Evolutionary conservation across 2,797 vertebrate species (phyloP).

Genomic region (Urocyon cinereoargenteus): DNA sequence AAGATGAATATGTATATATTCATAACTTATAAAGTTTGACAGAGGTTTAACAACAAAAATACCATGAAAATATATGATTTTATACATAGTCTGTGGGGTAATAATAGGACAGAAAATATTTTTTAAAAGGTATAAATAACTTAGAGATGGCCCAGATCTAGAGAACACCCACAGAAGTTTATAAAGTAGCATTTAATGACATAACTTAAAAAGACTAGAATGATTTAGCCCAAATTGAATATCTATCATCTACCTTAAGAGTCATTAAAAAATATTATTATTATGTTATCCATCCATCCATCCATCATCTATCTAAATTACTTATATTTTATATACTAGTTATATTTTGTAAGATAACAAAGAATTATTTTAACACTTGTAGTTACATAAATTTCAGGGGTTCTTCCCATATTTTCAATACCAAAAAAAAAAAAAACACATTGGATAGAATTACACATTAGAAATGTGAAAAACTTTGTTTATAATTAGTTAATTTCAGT

Average conservation of each 20-base stretch:
- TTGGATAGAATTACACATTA: neutral
- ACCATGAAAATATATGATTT: neutral
- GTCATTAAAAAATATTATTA: no score
- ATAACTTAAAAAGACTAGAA: slow-evolving; percentile 7
- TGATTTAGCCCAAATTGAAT: slow-evolving; percentile 4
- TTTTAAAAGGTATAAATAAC: neutral
- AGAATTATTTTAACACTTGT: slow-evolving; percentile 6
- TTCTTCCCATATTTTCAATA: neutral
- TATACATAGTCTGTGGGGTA: neutral
- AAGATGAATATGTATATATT: neutral
- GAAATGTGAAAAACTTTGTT: neutral
- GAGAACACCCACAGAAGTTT: neutral
- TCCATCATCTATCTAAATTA: neutral
- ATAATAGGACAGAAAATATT: neutral
- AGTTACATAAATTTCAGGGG: neutral
- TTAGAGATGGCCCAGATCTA: neutral
- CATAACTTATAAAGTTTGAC: neutral
- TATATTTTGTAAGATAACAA: neutral
- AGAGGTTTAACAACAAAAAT: neutral
- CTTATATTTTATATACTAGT: neutral
- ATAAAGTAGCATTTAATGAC: slow-evolving; percentile 41
- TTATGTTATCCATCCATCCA: neutral
- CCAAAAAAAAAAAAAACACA: neutral
- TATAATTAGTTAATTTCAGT: neutral
- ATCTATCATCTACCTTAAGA: neutral